Conservation (phyloP, 2,888 invertebrate genomes). For the Eupeodes latifasciatus region DNA sequence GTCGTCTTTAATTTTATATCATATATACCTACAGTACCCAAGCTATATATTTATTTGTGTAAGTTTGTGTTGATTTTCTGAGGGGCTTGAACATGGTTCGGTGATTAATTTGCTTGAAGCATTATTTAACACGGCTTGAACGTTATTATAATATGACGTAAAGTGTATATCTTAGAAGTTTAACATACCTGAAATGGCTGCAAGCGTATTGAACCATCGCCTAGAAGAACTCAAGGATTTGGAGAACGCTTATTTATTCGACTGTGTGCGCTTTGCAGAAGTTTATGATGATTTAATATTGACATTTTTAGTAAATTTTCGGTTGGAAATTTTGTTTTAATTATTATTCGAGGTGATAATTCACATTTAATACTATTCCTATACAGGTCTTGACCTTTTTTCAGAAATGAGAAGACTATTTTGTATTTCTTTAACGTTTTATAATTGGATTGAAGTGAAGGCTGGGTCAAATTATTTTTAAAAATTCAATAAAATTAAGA, state of each 20-base stretch:
- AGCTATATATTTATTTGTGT: background rate
- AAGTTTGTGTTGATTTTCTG: constrained; percentile 11
- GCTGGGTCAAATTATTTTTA: too few relatives aligned
- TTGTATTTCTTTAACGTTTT: too few relatives aligned
- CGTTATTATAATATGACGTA: background rate
- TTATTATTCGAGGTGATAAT: too few relatives aligned
- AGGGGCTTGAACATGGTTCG: constrained; percentile 32
- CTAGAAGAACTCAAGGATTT: background rate
- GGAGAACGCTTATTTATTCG: background rate
- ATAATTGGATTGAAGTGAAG: too few relatives aligned
- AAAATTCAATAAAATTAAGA: too few relatives aligned
- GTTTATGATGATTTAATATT: constrained; percentile 11
- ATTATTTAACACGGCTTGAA: constrained; percentile 46
- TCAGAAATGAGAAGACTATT: too few relatives aligned
- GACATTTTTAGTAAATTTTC: background rate
- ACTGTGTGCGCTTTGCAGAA: background rate
- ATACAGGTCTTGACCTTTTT: too few relatives aligned
- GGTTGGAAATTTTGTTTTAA: too few relatives aligned
- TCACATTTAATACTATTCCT: too few relatives aligned
- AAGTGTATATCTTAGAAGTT: background rate
- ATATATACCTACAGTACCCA: too few relatives aligned
- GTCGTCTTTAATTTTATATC: background rate
- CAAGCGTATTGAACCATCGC: background rate
- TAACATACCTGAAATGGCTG: background rate
- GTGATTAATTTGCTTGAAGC: constrained; percentile 56